Evolutionary conservation across 2,113 vertebrate species (phyloP).

Genomic region (Aramus guarauna): DNA sequence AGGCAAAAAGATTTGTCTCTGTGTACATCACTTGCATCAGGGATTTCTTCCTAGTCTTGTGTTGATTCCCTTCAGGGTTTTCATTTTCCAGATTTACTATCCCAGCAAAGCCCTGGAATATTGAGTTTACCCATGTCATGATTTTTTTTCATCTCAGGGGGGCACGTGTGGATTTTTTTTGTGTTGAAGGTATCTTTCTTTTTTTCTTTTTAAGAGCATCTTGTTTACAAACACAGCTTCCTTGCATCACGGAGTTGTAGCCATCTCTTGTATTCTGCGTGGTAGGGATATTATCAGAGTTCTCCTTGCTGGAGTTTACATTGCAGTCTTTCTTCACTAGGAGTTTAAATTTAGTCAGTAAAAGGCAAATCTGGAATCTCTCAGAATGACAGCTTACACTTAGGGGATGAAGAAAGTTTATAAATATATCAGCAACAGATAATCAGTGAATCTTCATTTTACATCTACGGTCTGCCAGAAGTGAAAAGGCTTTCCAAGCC

Average conservation of each 20-base stretch:
- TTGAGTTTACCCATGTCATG: neutral
- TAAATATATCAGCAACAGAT: neutral
- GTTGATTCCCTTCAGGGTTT: neutral
- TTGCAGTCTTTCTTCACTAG: neutral
- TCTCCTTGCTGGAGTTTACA: neutral
- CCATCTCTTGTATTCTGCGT: neutral
- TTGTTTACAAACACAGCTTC: neutral
- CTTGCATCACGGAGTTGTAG: neutral
- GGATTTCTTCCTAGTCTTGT: neutral
- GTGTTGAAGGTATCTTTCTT: neutral
- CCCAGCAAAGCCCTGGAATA: neutral
- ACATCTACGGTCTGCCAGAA: neutral
- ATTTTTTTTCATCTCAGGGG: neutral
- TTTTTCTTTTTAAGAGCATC: neutral
- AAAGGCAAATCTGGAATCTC: conserved; percentile 7
- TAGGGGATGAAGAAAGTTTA: conserved; percentile 30
- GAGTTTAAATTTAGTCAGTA: conserved; percentile 8
- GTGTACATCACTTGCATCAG: neutral
- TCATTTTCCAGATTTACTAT: neutral
- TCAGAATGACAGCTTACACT: conserved; percentile 16
- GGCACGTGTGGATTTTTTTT: neutral
- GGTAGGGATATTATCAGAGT: neutral
- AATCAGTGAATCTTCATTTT: neutral
- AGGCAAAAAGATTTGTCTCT: neutral
- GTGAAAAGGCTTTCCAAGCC: neutral